Percentiles rank a stretch among this genome's conserved stretches.
phyloP scores from a whole-genome alignment of 1,140 invertebrate species.

The Drosophila bifasciata region DNA sequence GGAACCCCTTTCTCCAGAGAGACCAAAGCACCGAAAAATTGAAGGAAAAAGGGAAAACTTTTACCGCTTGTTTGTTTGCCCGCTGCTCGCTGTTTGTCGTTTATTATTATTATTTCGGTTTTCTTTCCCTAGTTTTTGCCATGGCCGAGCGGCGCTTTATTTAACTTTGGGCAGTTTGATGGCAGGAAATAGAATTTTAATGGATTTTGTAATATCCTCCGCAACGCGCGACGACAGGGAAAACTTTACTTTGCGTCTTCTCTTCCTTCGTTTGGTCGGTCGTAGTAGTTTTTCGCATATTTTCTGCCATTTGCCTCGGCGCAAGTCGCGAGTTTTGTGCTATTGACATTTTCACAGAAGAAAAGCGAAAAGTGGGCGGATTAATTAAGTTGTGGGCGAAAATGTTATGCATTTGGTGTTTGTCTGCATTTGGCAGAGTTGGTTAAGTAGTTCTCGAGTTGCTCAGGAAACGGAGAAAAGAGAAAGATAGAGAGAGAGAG shows the following conservation, averaged over 20 bases:
- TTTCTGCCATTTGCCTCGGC: slow-evolving; percentile 38
- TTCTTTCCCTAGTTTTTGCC: slow-evolving; percentile 24
- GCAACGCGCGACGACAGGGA: slow-evolving; percentile 31
- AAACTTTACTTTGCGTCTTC: slow-evolving; percentile 51
- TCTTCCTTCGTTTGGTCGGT: slow-evolving; percentile 31
- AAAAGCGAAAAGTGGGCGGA: slow-evolving; percentile 39
- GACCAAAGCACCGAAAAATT: slow-evolving; percentile 43
- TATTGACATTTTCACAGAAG: slow-evolving; percentile 47
- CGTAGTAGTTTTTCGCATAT: slow-evolving; percentile 41
- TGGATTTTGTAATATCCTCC: slow-evolving; percentile 79
- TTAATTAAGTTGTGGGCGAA: slow-evolving; percentile 52
- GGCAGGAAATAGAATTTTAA: slow-evolving; percentile 82
- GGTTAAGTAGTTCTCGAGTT: slow-evolving; percentile 26
- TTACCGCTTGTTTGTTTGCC: slow-evolving; percentile 75
- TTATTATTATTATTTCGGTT: slow-evolving; percentile 81
- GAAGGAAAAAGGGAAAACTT: slow-evolving; percentile 51
- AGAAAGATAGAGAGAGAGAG: too few species aligned
- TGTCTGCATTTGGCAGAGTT: slow-evolving; percentile 14
- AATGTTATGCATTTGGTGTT: slow-evolving; percentile 45
- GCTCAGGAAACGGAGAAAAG: too few species aligned
- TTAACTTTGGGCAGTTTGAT: slow-evolving; percentile 82
- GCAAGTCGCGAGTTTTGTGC: slow-evolving; percentile 24
- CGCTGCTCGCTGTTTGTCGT: slow-evolving; percentile 76
- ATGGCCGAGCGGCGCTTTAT: slow-evolving; percentile 63
- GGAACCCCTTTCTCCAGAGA: slow-evolving; percentile 10